Percentiles rank a stretch among this genome's conserved stretches.
Conservation (phyloP, 2,888 invertebrate species). For the Drosophila cognata region DNA sequence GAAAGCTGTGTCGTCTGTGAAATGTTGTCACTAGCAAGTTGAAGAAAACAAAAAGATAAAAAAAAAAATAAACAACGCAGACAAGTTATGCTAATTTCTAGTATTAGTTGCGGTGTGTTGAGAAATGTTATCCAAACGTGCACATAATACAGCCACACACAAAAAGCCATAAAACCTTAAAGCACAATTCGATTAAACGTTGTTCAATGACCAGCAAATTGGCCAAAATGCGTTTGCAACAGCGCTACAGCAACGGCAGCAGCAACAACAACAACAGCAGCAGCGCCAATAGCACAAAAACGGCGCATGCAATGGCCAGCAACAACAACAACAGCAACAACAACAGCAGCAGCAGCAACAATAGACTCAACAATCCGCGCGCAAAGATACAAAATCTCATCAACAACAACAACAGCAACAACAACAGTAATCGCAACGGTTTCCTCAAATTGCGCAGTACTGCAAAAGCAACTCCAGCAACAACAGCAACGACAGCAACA, state of each 20-base stretch:
- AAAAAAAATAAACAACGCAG: constrained; percentile 13
- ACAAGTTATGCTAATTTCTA: constrained; percentile 62
- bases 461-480: constrained; percentile 27
- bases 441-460: constrained; percentile 47
- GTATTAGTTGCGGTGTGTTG: constrained; percentile 17
- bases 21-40: constrained; percentile 58
- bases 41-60: constrained; percentile 26
- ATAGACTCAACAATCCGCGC: constrained; percentile 36
- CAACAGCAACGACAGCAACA: constrained; percentile 18
- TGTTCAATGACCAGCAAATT: constrained; percentile 43
- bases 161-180: constrained; percentile 15
- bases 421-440: constrained; percentile 45
- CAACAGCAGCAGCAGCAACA: constrained; percentile 23
- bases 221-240: constrained; percentile 70
- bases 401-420: constrained; percentile 38
- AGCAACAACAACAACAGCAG: constrained; percentile 26
- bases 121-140: constrained; percentile 34
- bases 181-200: constrained; percentile 19
- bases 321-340: constrained; percentile 34
- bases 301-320: constrained; percentile 41
- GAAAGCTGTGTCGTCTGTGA: constrained; percentile 62
- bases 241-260: constrained; percentile 53
- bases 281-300: constrained; percentile 32
- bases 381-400: constrained; percentile 50
- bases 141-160: constrained; percentile 4